phyloP scores from a whole-genome alignment of 2,888 invertebrate genomes.

The Diabrotica balteata region DNA sequence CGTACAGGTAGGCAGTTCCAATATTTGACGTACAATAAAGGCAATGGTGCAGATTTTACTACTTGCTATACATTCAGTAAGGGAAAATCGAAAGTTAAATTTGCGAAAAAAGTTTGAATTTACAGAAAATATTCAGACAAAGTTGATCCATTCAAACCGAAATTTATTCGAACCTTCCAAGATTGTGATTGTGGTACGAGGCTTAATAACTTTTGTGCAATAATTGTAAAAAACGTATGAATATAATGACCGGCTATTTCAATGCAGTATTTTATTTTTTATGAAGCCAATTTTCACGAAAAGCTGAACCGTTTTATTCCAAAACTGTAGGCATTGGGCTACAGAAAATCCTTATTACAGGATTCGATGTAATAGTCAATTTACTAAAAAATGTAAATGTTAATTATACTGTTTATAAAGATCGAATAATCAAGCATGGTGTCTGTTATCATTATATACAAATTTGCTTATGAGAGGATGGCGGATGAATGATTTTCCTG shows the following conservation, averaged over 20 bases:
- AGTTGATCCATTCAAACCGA: background rate
- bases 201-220: background rate
- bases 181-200: background rate
- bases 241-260: background rate
- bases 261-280: background rate
- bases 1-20: too few relatives aligned
- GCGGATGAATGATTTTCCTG: background rate
- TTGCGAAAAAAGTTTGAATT: too few relatives aligned
- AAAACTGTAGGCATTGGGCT: background rate
- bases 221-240: background rate
- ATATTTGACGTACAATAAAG: too few relatives aligned
- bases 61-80: too few relatives aligned
- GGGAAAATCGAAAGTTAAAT: too few relatives aligned
- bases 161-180: too few relatives aligned
- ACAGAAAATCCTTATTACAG: background rate
- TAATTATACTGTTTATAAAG: background rate
- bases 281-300: background rate
- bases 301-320: background rate
- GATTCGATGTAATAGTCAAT: background rate
- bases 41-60: too few relatives aligned
- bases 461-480: constrained; percentile 2
- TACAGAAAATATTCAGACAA: too few relatives aligned
- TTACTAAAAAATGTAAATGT: background rate
- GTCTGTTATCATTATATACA: background rate
- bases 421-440: constrained; percentile 6